Base-by-base conservation (phyloP, 2,113 vertebrate species). In the Alethe diademata region DNA sequence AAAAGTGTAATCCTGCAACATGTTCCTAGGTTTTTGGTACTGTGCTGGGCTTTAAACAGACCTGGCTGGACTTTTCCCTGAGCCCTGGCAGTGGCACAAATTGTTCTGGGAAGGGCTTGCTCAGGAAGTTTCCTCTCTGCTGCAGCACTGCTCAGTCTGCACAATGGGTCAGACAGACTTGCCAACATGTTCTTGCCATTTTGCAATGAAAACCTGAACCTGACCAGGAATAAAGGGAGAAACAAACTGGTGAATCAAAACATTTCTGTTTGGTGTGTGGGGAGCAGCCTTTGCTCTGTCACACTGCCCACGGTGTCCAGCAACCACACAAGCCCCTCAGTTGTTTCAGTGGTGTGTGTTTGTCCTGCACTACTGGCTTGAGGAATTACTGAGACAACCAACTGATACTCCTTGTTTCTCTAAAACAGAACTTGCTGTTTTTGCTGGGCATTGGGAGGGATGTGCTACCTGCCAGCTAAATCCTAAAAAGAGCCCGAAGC, bases 401-500 rank as follows among this genome's bases (percentile, higher is more conserved):
- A 5, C 9, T 36, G 47, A 23, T 57, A 43, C 47, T 29, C 51
- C 56, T 56, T 73, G 29, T 54, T 54, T 67, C 85, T 66, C 70
- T 58, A 28, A 70, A 54, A 26, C 5, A 2, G 7, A 60, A 19
- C 5, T 81, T 4, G 0, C 6, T 70, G 12, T 56, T 64, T 75
- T 48, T 47, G 23, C 11, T 50, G 62, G 36, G 71, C 23, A 29
- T 17, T 35, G 53, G 19, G 15, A 22, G 12, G 16, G 57, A n/a
- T n/a, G 60, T 24, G 31, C 58, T 66, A 42, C 28, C n/a, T 61
- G 65, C 18, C 36, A 22, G 17, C 50, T 70, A 69, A 71, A 36
- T 40, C 48, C 54, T 64, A n/a, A 36, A 7, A 56, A 51, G 40
- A 70, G 19, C 22, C 13, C 0, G 0, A 24, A 67, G 45, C 48